A percentile compares a stretch with the other conserved stretches of the same genome.
Evolutionary conservation across 2,113 vertebrate species (phyloP).

Genomic region (Chrysochloris asiatica): DNA sequence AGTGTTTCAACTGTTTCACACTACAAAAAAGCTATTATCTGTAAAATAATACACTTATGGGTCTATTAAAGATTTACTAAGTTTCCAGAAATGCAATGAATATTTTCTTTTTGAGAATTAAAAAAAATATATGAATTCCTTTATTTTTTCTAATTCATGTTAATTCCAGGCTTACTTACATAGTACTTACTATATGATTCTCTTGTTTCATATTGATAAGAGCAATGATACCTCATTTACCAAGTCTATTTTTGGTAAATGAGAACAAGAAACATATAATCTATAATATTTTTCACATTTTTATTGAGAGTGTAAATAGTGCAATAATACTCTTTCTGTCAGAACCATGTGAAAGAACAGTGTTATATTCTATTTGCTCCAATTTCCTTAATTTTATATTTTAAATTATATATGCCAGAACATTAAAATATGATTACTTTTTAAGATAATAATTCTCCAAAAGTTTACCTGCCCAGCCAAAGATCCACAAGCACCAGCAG

Average conservation of each 20-base stretch:
- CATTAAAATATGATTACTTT: not conserved
- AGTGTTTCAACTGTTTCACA: slow-evolving; percentile 34
- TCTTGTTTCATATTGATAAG: slow-evolving; percentile 7
- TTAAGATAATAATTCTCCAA: slow-evolving; percentile 34
- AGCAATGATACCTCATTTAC: not conserved
- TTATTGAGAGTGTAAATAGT: slow-evolving; percentile 29
- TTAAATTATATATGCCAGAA: not conserved
- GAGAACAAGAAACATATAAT: slow-evolving; percentile 47
- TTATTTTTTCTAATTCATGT: not conserved
- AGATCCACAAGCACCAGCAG: slow-evolving; percentile 95
- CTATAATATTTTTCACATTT: slow-evolving; percentile 18
- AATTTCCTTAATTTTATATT: no score
- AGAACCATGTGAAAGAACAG: slow-evolving; percentile 41
- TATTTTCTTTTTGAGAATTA: slow-evolving; percentile 21
- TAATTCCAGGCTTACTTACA: not conserved
- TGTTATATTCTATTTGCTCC: not conserved
- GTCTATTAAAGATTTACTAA: slow-evolving; percentile 19
- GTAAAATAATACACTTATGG: slow-evolving; percentile 42
- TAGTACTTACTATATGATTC: slow-evolving; percentile 21
- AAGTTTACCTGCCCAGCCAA: slow-evolving; percentile 93
- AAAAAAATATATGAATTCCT: not conserved
- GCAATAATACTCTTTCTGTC: not conserved
- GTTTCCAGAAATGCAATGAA: not conserved
- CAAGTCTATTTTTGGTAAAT: slow-evolving; percentile 11
- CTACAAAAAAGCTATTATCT: not conserved